Evolutionary conservation across 2,888 invertebrate genomes (phyloP).

Genomic region (Chouioia cunea): DNA sequence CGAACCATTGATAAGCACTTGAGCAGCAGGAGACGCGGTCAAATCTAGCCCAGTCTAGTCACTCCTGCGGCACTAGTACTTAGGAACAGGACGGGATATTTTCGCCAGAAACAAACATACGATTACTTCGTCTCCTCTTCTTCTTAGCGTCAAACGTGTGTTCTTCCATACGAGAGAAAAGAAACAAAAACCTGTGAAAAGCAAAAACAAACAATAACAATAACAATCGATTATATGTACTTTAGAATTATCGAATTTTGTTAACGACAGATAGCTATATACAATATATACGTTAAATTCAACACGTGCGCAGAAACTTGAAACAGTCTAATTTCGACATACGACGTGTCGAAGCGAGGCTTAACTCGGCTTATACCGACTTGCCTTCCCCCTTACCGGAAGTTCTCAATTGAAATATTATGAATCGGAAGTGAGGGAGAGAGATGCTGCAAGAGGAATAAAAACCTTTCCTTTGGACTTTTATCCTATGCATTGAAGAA

Average conservation of each 20-base stretch:
- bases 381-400: constrained; percentile 19
- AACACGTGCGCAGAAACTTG: neutral
- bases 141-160: too few relatives aligned
- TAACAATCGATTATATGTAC: too few relatives aligned
- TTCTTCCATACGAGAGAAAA: too few relatives aligned
- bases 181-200: constrained; percentile 5
- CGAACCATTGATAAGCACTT: constrained; percentile 88
- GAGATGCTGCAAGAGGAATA: constrained; percentile 5
- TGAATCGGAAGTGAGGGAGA: constrained; percentile 35
- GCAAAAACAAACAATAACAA: too few relatives aligned
- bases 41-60: constrained; percentile 69
- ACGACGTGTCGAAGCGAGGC: neutral
- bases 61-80: constrained; percentile 95
- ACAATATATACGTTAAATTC: too few relatives aligned
- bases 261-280: too few relatives aligned
- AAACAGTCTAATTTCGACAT: constrained; percentile 30
- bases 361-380: neutral
- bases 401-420: constrained; percentile 45
- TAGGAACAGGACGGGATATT: constrained; percentile 81
- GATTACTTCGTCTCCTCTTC: neutral
- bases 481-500: too few relatives aligned
- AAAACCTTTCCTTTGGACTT: too few relatives aligned
- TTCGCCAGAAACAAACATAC: neutral
- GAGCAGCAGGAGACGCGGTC: constrained; percentile 85
- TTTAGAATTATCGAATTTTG: too few relatives aligned